Conservation (phyloP, 2,888 invertebrate species). For the Aplocera efformata region DNA sequence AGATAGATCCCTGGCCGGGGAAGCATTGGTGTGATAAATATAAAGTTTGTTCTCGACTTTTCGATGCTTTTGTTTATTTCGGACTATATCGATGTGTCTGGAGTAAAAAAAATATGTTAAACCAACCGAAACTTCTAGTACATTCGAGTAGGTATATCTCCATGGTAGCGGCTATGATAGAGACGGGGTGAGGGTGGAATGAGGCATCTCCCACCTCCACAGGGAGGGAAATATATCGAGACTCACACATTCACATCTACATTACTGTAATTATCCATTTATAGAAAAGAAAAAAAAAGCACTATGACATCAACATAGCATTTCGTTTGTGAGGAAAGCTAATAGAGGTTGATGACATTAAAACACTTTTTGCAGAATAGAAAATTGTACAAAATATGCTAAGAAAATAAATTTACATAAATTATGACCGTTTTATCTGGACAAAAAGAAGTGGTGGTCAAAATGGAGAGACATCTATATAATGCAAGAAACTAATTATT, state of each 20-base stretch:
- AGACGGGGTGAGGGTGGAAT: slow-evolving; percentile 40
- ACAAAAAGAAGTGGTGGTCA: neutral
- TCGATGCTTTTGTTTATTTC: too few relatives aligned
- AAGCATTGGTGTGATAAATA: too few relatives aligned
- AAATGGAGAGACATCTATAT: too few relatives aligned
- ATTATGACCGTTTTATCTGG: slow-evolving; percentile 2
- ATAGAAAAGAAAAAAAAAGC: slow-evolving; percentile 54
- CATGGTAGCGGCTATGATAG: slow-evolving; percentile 50
- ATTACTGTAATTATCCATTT: slow-evolving; percentile 77
- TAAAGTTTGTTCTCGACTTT: too few relatives aligned
- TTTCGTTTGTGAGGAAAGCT: slow-evolving; percentile 25
- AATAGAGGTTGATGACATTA: slow-evolving; percentile 27
- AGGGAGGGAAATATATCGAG: slow-evolving; percentile 61
- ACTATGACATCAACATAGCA: slow-evolving; percentile 39
- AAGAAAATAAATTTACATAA: slow-evolving; percentile 18
- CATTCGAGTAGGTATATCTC: slow-evolving; percentile 37
- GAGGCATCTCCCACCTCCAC: slow-evolving; percentile 37
- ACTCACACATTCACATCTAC: slow-evolving; percentile 66
- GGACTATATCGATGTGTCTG: too few relatives aligned
- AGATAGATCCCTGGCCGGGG: too few relatives aligned
- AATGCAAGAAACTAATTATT: too few relatives aligned
- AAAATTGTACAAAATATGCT: slow-evolving; percentile 4
- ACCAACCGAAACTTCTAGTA: slow-evolving; percentile 8
- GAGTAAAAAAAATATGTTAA: too few relatives aligned
- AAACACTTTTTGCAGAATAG: slow-evolving; percentile 15